Percentiles rank a stretch among this genome's conserved stretches.
These are phyloP conservation scores for Syrrhaptes paradoxus DNA, from an alignment of 2,113 vertebrate species.

Conservation along the genomic window DNA sequence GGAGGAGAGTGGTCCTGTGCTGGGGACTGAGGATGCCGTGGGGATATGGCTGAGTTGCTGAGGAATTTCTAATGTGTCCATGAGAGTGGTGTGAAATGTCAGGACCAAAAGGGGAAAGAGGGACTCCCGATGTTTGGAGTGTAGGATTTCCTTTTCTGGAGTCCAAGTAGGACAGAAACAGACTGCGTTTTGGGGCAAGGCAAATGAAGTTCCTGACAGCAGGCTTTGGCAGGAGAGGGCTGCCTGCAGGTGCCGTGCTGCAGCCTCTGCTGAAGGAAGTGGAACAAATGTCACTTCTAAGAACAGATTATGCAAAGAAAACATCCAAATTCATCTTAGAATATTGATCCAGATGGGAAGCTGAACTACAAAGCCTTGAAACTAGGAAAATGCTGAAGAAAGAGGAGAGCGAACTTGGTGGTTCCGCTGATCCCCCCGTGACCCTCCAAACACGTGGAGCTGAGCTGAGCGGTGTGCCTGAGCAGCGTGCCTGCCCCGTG, in stretches of 20 bases:
- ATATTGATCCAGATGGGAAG: background rate
- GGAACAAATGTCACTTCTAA: conserved; percentile 1
- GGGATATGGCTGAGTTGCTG: background rate
- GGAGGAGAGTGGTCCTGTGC: background rate
- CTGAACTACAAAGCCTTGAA: background rate
- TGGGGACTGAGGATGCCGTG: background rate
- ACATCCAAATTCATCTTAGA: background rate
- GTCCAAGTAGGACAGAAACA: background rate
- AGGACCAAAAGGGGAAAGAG: background rate
- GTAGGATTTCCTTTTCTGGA: background rate
- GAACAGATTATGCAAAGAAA: background rate
- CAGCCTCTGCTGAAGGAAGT: background rate
- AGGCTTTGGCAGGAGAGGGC: background rate
- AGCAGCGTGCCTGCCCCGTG: fast-evolving
- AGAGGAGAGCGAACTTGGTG: background rate
- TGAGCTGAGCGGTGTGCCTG: fast-evolving
- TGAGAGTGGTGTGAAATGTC: background rate
- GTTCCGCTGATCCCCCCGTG: fast-evolving
- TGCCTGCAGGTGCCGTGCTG: background rate
- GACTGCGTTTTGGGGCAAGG: background rate
- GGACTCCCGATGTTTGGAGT: background rate
- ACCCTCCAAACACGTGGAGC: background rate
- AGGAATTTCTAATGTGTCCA: background rate
- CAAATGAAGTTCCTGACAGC: background rate
- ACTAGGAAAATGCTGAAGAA: background rate